Evolutionary conservation across 1,140 invertebrate genomes (phyloP), one percentile per base, ranked within the genome.

Genomic region (Gerris buenoi): DNA sequence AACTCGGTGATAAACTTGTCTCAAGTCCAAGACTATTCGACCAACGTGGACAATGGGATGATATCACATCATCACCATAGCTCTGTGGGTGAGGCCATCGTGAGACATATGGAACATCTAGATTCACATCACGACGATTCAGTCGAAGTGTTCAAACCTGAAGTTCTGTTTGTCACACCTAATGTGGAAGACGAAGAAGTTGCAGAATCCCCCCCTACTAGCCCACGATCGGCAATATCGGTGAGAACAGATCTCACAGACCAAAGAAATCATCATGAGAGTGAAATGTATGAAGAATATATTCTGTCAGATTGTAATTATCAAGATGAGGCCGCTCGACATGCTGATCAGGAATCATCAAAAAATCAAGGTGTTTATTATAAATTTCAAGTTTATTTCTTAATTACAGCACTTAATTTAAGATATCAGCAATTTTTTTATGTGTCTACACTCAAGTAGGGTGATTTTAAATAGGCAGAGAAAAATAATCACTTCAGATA

Each of bases 271-370:
- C 5, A 18, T 46, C 33, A 46, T 18, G 33, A 46, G 5, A 46
- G 33, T 46, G 33, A 46, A 46, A 18, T 46, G 18, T 46, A 46
- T 18, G 33, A 46, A 29, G 69, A 70, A 27, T 68, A 67, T 63
- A 70, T 71, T 26, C 66, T 59, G 2, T 65, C 70, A 1, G 70
- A 67, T 33, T 64, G 25, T 62, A 46, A 69, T 26, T 65, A 62
- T 28, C 56, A 69, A 27, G 66, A 64, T 27, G 68, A 64, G 57
- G 68, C 68, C 65, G 67, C 56, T 1, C 14, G 64, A 26, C 59
- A 67, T 26, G 68, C 65, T 27, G 66, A 69, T 46, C 57, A 69
- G 27, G 66, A 23, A 26, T 68, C 64, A 18, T 15, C 33, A 1
- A 56, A 26, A 1, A 56, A 62, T 22, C 46, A 65, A 27, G 57